Evolutionary conservation across 2,113 vertebrate genomes (phyloP).

Genomic region (Anarrhichthys ocellatus): DNA sequence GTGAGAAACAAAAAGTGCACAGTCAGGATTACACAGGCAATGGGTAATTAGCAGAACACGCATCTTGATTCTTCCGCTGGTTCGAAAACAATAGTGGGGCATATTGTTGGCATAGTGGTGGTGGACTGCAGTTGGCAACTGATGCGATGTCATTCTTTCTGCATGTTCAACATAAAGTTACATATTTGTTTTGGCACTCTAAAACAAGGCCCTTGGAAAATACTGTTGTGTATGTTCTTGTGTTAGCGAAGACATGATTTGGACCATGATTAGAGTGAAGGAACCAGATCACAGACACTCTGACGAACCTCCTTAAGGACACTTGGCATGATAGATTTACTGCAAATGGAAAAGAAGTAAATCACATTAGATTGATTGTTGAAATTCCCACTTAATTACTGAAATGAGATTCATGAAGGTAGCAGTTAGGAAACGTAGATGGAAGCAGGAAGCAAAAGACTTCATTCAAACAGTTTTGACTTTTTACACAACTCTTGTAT

Average conservation of each 20-base stretch:
- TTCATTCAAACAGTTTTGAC: not conserved
- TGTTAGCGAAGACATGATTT: constrained; percentile 37
- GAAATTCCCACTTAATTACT: not conserved
- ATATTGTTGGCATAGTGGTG: constrained; percentile 45
- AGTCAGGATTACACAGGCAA: constrained; percentile 64
- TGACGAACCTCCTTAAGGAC: constrained; percentile 60
- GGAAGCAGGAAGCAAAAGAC: not conserved
- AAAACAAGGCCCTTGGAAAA: constrained; percentile 55
- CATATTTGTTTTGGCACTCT: constrained; percentile 57
- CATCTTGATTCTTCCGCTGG: constrained; percentile 19
- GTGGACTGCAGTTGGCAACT: constrained; percentile 20
- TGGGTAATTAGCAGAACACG: constrained; percentile 9
- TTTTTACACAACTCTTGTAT: not conserved
- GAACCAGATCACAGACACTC: constrained; percentile 43
- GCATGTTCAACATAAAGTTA: constrained; percentile 8
- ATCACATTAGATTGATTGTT: constrained; percentile 33
- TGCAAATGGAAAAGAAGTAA: constrained; percentile 64
- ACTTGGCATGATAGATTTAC: constrained; percentile 73
- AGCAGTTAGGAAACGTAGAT: constrained; percentile 9
- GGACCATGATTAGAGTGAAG: constrained; percentile 38
- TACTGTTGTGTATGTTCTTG: constrained; percentile 43
- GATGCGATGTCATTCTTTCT: constrained; percentile 19
- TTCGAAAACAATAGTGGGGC: constrained; percentile 35
- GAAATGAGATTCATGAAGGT: not conserved
- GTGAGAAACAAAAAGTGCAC: constrained; percentile 68